phyloP scores from a whole-genome alignment of 2,113 vertebrate genomes.

The Odocoileus hemionus region DNA sequence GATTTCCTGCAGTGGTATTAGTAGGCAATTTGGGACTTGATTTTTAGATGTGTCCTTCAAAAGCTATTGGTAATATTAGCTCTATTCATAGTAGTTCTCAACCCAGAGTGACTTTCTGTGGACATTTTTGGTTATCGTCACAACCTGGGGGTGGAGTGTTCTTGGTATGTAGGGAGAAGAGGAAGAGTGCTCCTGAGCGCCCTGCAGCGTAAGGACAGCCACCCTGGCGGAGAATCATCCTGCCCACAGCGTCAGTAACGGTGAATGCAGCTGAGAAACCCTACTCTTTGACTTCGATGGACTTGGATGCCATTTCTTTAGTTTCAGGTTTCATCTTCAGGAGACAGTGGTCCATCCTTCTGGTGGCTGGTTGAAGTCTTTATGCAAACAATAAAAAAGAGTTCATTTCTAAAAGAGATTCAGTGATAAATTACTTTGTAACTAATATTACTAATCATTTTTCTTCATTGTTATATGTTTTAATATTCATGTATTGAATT shows the following conservation, averaged over 20 bases:
- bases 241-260: no score
- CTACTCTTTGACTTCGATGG: background rate
- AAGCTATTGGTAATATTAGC: background rate
- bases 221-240: background rate
- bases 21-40: background rate
- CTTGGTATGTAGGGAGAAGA: accelerated
- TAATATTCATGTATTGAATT: background rate
- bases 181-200: background rate
- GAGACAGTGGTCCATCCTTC: background rate
- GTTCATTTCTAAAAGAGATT: slow-evolving; percentile 1
- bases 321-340: background rate
- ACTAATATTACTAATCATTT: background rate
- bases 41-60: background rate
- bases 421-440: background rate
- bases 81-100: background rate
- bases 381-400: background rate
- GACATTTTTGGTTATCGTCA: background rate
- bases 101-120: background rate
- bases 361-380: background rate
- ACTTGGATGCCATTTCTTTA: background rate
- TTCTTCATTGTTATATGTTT: background rate
- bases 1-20: background rate
- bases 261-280: background rate
- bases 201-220: background rate
- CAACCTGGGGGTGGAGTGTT: background rate